Evolutionary conservation across 2,888 invertebrate species (phyloP).

Genomic region (Sinopyrophorus schimmeli): DNA sequence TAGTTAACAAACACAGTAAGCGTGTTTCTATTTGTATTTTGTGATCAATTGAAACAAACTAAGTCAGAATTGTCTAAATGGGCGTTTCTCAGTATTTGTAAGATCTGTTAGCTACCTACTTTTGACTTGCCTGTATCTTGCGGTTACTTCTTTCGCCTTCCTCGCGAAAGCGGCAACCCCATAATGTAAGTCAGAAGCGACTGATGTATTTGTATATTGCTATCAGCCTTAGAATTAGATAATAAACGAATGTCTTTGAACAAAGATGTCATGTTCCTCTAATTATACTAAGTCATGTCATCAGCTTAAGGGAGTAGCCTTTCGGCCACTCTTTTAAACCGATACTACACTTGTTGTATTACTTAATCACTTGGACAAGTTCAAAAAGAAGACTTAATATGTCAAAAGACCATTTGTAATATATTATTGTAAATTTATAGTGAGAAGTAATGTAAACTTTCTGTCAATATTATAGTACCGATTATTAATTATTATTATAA

Average conservation of each 20-base stretch:
- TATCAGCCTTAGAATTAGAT: conserved; percentile 44
- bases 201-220: conserved; percentile 40
- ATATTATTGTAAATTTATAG: conserved; percentile 55
- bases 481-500: conserved; percentile 41
- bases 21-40: conserved; percentile 43
- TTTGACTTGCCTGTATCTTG: conserved; percentile 24
- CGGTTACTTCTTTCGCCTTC: conserved; percentile 14
- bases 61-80: conserved; percentile 39
- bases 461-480: conserved; percentile 51
- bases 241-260: conserved; percentile 48
- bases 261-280: conserved; percentile 56
- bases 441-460: conserved; percentile 48
- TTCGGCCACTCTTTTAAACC: conserved; percentile 15
- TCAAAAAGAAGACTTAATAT: conserved; percentile 50
- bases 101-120: conserved; percentile 33
- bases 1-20: conserved; percentile 39
- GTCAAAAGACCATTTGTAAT: conserved; percentile 55
- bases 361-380: conserved; percentile 52
- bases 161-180: conserved; percentile 5
- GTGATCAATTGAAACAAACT: conserved; percentile 42
- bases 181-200: conserved; percentile 27
- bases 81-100: conserved; percentile 32
- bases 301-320: conserved; percentile 43
- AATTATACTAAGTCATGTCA: conserved; percentile 56
- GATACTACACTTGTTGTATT: conserved; percentile 46